Conservation (phyloP, 2,113 vertebrate genomes). For the Tragelaphus strepsiceros region DNA sequence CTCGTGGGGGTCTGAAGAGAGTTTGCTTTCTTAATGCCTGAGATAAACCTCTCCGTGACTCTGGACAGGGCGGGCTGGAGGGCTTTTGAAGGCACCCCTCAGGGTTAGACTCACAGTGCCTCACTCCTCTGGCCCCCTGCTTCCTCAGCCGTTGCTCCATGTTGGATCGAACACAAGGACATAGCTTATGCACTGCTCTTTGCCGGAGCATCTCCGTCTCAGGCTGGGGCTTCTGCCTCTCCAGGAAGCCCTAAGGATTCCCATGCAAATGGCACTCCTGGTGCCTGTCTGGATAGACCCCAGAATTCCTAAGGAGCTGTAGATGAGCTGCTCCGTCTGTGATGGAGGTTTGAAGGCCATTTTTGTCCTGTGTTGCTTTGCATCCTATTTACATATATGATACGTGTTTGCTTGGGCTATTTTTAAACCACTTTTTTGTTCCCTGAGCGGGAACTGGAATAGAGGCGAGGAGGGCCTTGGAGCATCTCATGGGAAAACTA, state of each 20-base stretch:
- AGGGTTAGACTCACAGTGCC: neutral
- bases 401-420: neutral
- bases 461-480: neutral
- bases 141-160: neutral
- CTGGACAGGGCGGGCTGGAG: neutral
- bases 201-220: neutral
- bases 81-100: neutral
- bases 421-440: neutral
- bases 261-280: neutral
- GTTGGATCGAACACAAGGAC: neutral
- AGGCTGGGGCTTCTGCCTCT: neutral
- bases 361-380: neutral
- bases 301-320: neutral
- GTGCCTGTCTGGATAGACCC: neutral
- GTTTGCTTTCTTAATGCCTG: neutral
- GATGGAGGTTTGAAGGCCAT: neutral
- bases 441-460: neutral
- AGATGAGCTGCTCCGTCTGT: neutral
- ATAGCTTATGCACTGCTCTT: neutral
- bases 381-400: neutral
- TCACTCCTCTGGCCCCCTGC: neutral
- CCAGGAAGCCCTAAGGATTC: neutral
- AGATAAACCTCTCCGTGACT: neutral
- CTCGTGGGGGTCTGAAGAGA: neutral
- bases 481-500: neutral